Evolutionary conservation across 2,797 vertebrate species (phyloP), one percentile per base, ranked within the genome.

Genomic region (Hippopotamyrus pictus): DNA sequence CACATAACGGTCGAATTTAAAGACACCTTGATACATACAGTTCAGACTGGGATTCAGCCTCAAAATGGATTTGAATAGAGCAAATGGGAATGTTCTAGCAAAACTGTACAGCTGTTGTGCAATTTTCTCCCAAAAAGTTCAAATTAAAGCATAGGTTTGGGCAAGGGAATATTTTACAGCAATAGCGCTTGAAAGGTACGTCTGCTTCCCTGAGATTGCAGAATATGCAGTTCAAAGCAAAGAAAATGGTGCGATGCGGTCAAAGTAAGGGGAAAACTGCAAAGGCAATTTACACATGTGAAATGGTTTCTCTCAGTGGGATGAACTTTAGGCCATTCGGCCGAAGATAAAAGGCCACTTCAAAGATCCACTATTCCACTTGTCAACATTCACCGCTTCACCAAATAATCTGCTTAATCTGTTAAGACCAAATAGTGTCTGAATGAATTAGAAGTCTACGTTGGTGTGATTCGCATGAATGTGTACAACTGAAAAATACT

Each of bases 331-430:
- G 85, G 79, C 53, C 86, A 73, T 62, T 59, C 2, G 46, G 69
- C 48, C 3, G 37, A 50, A 62, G 88, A 89, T 86, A 62, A 69
- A 89, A 73, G 54, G 54, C 79, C 57, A 85, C 62, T 88, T 76
- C 62, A 88, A 76, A 73, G 87, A 51, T 41, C 17, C 62, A 73
- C 29, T 53, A 88, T 51, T 88, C 41, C 59, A 73, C 25, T 46
- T 50, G 87, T 50, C 62, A 88, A 73, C 57, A 53, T 33, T 57
- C 83, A 33, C 29, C n/a, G 53, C 59, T 73, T 62, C 50, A 62
- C n/a, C 51, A 89, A 79, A 44, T 86, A 89, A 89, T 89, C 88
- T 44, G 12, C 57, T 85, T 89, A 86, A 85, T 85, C 53, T 87
- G 85, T 33, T 87, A 57, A 37, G 4, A 87, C 53, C 12, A 41